Evolutionary conservation across 2,888 invertebrate genomes (phyloP).

Genomic region (Cerastis rubricosa): DNA sequence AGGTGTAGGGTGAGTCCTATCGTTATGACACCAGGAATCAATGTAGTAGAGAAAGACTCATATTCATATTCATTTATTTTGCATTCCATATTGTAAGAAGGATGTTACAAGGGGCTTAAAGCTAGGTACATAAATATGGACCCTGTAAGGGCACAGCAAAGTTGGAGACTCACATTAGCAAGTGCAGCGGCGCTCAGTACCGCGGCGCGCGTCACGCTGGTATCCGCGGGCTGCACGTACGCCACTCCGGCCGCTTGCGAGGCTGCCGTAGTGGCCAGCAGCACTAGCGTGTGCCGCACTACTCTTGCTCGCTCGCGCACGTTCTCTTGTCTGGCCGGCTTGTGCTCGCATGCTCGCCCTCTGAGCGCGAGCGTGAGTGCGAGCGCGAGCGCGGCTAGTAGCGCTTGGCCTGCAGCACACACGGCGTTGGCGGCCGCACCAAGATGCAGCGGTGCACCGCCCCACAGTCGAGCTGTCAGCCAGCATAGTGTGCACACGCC

Average conservation of each 20-base stretch:
- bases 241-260: slow-evolving; percentile 84
- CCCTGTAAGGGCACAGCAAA: too few species aligned
- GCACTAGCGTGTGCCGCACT: slow-evolving; percentile 81
- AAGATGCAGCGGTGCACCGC: slow-evolving; percentile 90
- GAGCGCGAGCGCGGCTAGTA: slow-evolving; percentile 92
- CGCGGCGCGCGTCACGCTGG: slow-evolving; percentile 75
- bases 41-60: slow-evolving; percentile 33
- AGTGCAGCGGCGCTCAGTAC: slow-evolving; percentile 81
- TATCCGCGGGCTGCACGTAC: slow-evolving; percentile 85
- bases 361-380: slow-evolving; percentile 90
- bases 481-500: slow-evolving; percentile 93
- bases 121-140: too few species aligned
- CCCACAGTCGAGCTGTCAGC: slow-evolving; percentile 92
- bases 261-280: slow-evolving; percentile 81
- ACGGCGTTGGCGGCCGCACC: slow-evolving; percentile 91
- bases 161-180: slow-evolving; percentile 77
- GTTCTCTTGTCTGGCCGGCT: slow-evolving; percentile 68
- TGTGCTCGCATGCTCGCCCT: slow-evolving; percentile 5
- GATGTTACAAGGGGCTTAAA: too few species aligned
- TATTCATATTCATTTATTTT: too few species aligned
- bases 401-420: slow-evolving; percentile 92
- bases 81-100: too few species aligned
- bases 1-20: not conserved
- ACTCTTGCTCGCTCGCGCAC: slow-evolving; percentile 76
- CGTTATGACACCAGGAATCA: not conserved